phyloP scores from a whole-genome alignment of 2,113 vertebrate genomes.

The Brachyhypopomus gauderio region DNA sequence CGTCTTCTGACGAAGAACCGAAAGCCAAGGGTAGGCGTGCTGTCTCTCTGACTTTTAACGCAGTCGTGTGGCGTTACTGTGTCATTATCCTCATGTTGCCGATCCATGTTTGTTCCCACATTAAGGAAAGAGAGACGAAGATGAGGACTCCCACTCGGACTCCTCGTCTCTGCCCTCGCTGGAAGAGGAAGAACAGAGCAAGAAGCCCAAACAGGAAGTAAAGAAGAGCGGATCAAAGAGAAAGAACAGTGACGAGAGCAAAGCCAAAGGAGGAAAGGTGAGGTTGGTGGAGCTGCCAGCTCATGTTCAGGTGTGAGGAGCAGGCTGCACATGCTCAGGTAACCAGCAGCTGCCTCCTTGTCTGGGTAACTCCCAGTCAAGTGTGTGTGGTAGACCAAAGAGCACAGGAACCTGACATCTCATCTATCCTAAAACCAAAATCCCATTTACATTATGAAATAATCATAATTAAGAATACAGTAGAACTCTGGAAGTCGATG shows the following conservation, averaged over 20 bases:
- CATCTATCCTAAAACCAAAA: too few species aligned
- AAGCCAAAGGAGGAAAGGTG: conserved; percentile 60
- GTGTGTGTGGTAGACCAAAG: too few species aligned
- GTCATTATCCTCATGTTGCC: neutral
- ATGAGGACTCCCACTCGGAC: conserved; percentile 56
- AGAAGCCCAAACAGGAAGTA: conserved; percentile 54
- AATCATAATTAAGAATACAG: too few species aligned
- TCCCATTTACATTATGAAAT: too few species aligned
- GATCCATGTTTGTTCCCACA: neutral
- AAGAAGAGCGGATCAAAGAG: conserved; percentile 26
- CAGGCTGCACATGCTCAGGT: too few species aligned
- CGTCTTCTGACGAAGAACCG: conserved; percentile 12
- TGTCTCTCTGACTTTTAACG: neutral
- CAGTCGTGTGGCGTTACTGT: neutral
- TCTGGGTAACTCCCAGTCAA: too few species aligned
- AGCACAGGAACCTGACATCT: too few species aligned
- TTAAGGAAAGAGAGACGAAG: neutral
- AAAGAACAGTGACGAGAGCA: conserved; percentile 32
- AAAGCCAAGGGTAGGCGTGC: conserved; percentile 18
- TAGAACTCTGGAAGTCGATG: too few species aligned
- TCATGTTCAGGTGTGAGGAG: too few species aligned
- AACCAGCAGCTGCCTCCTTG: too few species aligned
- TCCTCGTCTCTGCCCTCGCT: conserved; percentile 69
- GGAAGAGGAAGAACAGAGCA: conserved; percentile 55
- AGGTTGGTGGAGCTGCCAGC: conserved; percentile 1